A percentile compares a stretch with the other conserved stretches of the same genome.
These are phyloP conservation scores for Lepetodrilus schrolli DNA, from an alignment of 2,888 invertebrate species.

Conservation along the genomic window DNA sequence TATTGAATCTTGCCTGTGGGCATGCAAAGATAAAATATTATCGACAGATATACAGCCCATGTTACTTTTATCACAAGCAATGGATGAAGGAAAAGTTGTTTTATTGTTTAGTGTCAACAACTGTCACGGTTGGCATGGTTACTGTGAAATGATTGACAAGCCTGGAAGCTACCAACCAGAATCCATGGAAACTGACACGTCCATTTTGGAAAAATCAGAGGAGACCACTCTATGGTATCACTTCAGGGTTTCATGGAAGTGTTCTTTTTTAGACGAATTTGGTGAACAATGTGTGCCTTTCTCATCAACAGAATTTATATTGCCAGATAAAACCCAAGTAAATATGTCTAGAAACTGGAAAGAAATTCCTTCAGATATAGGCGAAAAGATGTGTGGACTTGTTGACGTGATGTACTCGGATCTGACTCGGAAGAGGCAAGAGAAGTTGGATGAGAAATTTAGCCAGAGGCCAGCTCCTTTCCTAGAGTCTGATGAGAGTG, in stretches of 20 bases:
- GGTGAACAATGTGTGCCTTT: conserved; percentile 62
- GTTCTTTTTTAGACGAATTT: conserved; percentile 50
- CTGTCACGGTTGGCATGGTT: conserved; percentile 71
- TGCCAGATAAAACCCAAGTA: conserved; percentile 46
- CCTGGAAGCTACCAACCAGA: conserved; percentile 34
- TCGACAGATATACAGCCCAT: conserved; percentile 58
- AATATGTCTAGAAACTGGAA: conserved; percentile 69
- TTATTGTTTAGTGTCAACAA: conserved; percentile 68
- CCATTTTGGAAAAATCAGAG: neutral
- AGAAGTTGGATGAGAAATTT: conserved; percentile 38
- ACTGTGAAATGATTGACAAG: conserved; percentile 52
- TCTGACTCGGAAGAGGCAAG: conserved; percentile 40
- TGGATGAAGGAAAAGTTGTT: conserved; percentile 48
- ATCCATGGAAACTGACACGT: neutral
- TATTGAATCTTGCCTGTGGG: conserved; percentile 54
- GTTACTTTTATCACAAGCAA: conserved; percentile 50
- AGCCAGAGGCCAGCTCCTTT: conserved; percentile 52
- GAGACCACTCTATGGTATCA: conserved; percentile 49
- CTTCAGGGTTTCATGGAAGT: conserved; percentile 59
- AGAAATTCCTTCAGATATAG: conserved; percentile 50
- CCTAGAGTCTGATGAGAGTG: conserved; percentile 39
- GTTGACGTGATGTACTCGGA: conserved; percentile 47
- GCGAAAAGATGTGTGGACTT: conserved; percentile 49
- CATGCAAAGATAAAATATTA: conserved; percentile 52
- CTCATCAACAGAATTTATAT: conserved; percentile 46